Evolutionary conservation across 2,797 vertebrate species (phyloP).

Genomic region (Chaunax sp.): DNA sequence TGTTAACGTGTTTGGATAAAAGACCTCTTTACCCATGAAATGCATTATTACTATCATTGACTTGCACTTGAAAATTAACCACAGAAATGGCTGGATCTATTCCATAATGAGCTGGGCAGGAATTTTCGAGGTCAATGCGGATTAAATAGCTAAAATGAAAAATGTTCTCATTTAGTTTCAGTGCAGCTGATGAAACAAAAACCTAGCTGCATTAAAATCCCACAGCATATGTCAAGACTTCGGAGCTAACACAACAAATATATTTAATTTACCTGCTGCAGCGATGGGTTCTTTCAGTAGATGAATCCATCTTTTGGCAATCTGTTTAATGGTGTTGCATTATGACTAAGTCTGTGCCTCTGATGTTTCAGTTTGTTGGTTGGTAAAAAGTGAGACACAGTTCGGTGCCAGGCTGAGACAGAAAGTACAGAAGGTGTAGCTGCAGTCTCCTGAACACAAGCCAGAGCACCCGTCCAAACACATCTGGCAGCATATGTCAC

Average conservation of each 20-base stretch:
- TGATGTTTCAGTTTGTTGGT: conserved; percentile 30
- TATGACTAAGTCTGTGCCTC: conserved; percentile 11
- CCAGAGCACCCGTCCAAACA: conserved; percentile 71
- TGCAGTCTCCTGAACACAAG: conserved; percentile 76
- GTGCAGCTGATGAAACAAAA: conserved; percentile 6
- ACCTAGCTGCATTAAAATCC: conserved; percentile 25
- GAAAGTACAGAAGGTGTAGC: conserved; percentile 77
- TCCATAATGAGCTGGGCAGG: conserved; percentile 45
- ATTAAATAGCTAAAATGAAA: conserved; percentile 62
- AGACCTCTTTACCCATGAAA: conserved; percentile 17
- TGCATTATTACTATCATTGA: conserved; percentile 42
- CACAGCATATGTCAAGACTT: conserved; percentile 28
- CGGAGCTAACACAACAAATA: conserved; percentile 30
- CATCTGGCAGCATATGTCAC: conserved; percentile 81
- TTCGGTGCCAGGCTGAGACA: conserved; percentile 60
- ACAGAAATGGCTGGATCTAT: conserved; percentile 53
- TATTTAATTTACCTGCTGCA: conserved; percentile 43
- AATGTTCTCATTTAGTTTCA: conserved; percentile 49
- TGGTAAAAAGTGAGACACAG: conserved; percentile 51
- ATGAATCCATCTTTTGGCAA: conserved; percentile 9
- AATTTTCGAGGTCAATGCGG: conserved; percentile 58
- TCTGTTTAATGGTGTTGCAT: conserved; percentile 12
- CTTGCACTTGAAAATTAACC: conserved; percentile 57
- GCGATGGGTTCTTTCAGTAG: neutral
- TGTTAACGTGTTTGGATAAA: conserved; percentile 47